Conservation (phyloP, 2,797 vertebrate species). For the Crax fasciolata region DNA sequence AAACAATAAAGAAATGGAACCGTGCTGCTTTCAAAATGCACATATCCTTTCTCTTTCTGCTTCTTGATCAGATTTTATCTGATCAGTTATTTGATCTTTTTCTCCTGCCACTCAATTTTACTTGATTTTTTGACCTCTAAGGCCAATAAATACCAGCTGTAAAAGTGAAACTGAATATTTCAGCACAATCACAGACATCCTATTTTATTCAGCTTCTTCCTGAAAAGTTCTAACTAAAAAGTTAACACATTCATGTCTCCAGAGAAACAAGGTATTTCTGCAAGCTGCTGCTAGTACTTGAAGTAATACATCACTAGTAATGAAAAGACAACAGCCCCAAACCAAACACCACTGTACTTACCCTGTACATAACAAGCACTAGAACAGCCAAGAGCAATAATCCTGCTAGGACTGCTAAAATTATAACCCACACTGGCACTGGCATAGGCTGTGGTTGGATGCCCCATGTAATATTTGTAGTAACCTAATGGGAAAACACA, state of each 20-base stretch:
- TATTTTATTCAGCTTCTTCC: neutral
- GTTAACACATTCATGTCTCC: neutral
- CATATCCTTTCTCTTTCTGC: neutral
- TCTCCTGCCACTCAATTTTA: neutral
- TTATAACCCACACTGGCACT: slow-evolving; percentile 95
- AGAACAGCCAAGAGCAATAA: slow-evolving; percentile 92
- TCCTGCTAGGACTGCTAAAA: slow-evolving; percentile 93
- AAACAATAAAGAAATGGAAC: neutral
- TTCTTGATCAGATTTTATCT: neutral
- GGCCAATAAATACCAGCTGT: neutral
- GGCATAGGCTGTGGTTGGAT: slow-evolving; percentile 84
- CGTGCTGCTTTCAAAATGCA: neutral
- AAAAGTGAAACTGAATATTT: neutral
- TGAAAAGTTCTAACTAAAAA: neutral
- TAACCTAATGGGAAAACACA: slow-evolving; percentile 83
- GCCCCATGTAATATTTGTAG: slow-evolving; percentile 92
- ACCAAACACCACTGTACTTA: slow-evolving; percentile 67
- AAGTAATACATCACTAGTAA: neutral
- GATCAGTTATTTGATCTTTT: neutral
- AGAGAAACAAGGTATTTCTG: neutral
- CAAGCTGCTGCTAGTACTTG: neutral
- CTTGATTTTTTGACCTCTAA: neutral
- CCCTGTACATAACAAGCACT: slow-evolving; percentile 98
- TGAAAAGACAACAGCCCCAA: neutral
- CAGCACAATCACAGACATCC: neutral